Evolutionary conservation across 2,113 vertebrate species (phyloP), one percentile per base, ranked within the genome.

Genomic region (Daphoenositta chrysoptera): DNA sequence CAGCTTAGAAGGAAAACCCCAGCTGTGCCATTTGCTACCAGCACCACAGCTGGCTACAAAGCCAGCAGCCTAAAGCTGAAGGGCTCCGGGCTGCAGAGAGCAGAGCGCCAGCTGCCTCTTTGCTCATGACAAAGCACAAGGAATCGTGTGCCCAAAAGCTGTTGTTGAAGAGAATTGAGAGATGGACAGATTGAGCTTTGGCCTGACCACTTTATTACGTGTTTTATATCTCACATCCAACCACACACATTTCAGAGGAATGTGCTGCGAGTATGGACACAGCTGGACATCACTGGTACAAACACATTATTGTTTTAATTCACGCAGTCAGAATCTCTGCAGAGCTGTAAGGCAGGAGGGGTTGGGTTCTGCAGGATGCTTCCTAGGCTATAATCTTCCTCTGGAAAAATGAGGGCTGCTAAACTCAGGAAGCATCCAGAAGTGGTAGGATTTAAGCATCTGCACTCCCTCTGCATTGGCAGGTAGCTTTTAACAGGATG

Each of bases 81-180:
- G 44, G 48, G 31, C 35, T 8, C 28, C 28, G 48, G 24, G n/a
- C 33, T 90, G 57, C 51, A 30, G 40, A 16, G 6, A 58, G 48
- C 42, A 64, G 18, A 63, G 42, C 31, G 6, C 11, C 8, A 13
- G 14, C 58, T 64, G 42, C 47, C 37, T 6, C 8, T 33, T 39
- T 26, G 68, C 63, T 53, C 4, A 1, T 7, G 47, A 27, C 5
- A 40, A 44, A 53, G 15, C 17, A 10, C 0, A 0, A 60, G 33
- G 39, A 73, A 37, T 10, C 0, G 0, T 0, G 1, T 21, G 19
- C 21, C 24, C 42, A 35, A 47, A 66, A 77, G 20, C 20, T 39
- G 47, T 1, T 18, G 15, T 44, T 57, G 22, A 45, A 56, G 19
- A 11, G 26, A 54, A 45, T 15, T 1, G 10, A 73, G 11, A 39